These are phyloP conservation scores for Neotoxoptera formosana DNA, from an alignment of 1,140 invertebrate species.

Conservation along the genomic window DNA sequence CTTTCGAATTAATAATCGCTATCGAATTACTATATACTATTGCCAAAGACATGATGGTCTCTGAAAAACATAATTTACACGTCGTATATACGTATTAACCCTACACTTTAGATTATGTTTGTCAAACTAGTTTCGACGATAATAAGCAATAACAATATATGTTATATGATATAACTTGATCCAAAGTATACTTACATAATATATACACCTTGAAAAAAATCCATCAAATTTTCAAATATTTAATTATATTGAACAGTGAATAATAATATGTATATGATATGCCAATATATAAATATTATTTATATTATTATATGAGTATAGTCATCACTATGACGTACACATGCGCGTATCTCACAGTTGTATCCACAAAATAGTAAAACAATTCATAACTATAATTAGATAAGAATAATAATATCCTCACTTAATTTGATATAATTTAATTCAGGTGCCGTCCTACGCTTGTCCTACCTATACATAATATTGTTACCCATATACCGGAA, in stretches of 20 bases:
- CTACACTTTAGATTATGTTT: no score
- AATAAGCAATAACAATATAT: no score
- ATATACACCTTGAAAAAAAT: no score
- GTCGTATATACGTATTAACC: no score
- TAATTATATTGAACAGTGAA: background rate
- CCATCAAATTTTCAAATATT: background rate
- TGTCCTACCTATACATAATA: no score
- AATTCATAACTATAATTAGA: background rate
- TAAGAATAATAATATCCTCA: background rate
- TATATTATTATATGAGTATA: no score
- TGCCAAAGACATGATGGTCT: background rate
- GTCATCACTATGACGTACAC: background rate
- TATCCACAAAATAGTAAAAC: background rate
- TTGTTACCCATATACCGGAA: no score
- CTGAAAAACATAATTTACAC: background rate
- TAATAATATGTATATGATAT: background rate
- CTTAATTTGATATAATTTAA: background rate
- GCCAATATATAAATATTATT: no score
- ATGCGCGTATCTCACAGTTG: background rate
- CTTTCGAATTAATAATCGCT: background rate
- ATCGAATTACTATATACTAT: background rate
- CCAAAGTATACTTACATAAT: no score
- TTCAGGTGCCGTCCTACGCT: background rate
- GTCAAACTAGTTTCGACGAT: no score
- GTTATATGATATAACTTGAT: no score